Base-by-base conservation (phyloP, 2,113 vertebrate genomes). In the Acanthochromis polyacanthus region DNA sequence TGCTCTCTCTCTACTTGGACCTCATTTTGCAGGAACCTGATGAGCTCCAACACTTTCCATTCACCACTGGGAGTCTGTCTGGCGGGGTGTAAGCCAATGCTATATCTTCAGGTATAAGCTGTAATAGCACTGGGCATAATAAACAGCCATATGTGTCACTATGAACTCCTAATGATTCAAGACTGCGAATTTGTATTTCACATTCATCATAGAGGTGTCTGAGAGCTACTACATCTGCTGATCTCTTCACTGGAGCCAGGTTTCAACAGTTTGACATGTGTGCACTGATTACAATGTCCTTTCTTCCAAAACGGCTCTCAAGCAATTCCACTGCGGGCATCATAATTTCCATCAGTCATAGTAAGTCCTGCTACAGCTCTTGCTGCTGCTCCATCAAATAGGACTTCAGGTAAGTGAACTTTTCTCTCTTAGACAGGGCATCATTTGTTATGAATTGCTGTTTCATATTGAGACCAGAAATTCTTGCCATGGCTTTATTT, bases 381-480 rank as follows among this genome's bases (percentile, higher is more conserved):
- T 5, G 30, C 2, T 5, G 30, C 30, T 4, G 30, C 30, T 30
- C 30, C 30, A 30, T 30, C 2, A 30, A 6, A 5, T 59, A 36
- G 10, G 19, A 46, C 4, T 7, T 46, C 12, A 43, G 14, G 1
- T 16, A 45, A 1, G 38, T 10, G 8, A 46, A 43, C 40, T 46
- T 70, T 16, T 58, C 52, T 10, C 0, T 40, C 43, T 28, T 55
- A 20, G 22, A 56, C 6, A 30, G 30, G 1, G 23, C 17, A 45
- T 46, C 25, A 46, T 43, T 43, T 32, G 7, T 15, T 46, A n/a
- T 58, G 40, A 46, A 70, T 32, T 32, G 56, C 23, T 45, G 17
- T 58, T 70, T 70, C 28, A 46, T 45, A 57, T 12, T 58, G 53
- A 12, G 23, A 70, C 17, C 68, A 78, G 28, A 64, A 64, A 71